Evolutionary conservation across 2,113 vertebrate genomes (phyloP), one percentile per base, ranked within the genome.

Genomic region (Silurus meridionalis): DNA sequence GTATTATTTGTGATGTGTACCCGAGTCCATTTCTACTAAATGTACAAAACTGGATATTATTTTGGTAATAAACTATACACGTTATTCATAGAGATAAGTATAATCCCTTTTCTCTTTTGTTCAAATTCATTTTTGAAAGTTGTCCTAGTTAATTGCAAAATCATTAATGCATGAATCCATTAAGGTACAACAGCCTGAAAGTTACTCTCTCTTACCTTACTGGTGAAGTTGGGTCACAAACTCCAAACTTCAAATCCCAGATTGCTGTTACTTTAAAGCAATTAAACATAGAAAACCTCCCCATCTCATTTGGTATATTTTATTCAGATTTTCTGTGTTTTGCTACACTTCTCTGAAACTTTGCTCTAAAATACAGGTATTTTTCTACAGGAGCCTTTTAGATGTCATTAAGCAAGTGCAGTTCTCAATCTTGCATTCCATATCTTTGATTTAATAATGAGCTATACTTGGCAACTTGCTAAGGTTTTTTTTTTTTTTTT

Each of bases 311-410:
- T 87, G 93, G 94, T 94, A 94, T 93, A 85, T 94, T 93, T 94
- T 94, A 95, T 95, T 94, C 92, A 95, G 94, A 90, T 90, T 90
- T 89, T 91, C 90, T 88, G 50, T 95, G 94, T 95, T 92, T 93
- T 93, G 91, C 93, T 90, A 89, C 90, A 92, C 89, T 88, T 88
- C 86, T 88, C 82, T 85, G 72, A 88, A 87, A 90, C 91, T 80
- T 87, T 88, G 88, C 91, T 92, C 89, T 87, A 89, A 93, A 93
- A 94, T 92, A 93, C 94, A 94, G 93, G 92, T 94, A 91, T 93
- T 93, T 95, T 92, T 92, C 87, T 89, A 90, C 79, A 60, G 91
- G 88, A 94, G 86, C 93, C 93, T 95, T 94, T 95, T 93, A 95
- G 90, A 91, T 88, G 90, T 91, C 93, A 92, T 92, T 93, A 92